Conservation (phyloP, 2,888 invertebrate genomes). For the Mechanitis mazaeus region DNA sequence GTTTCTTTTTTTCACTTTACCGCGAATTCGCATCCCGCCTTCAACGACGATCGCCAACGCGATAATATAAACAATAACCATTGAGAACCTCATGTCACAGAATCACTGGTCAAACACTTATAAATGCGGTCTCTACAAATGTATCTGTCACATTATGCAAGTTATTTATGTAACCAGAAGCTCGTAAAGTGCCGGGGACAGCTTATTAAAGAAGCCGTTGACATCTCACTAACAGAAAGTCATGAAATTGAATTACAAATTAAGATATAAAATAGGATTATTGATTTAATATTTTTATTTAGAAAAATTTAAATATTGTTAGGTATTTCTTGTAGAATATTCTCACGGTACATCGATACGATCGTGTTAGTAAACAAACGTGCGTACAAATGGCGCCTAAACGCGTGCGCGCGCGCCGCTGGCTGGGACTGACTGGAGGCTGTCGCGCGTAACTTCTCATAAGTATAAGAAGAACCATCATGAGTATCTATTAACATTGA, state of each 20-base stretch:
- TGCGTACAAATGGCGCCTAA: constrained; percentile 35
- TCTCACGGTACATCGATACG: constrained; percentile 33
- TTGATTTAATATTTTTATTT: constrained; percentile 10
- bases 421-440: constrained; percentile 67
- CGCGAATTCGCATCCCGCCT: constrained; percentile 66
- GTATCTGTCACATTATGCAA: constrained; percentile 71
- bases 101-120: constrained; percentile 56
- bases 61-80: constrained; percentile 68
- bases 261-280: constrained; percentile 11
- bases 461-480: constrained; percentile 14
- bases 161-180: constrained; percentile 61
- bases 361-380: constrained; percentile 61
- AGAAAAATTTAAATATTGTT: constrained; percentile 4
- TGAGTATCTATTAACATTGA: not conserved
- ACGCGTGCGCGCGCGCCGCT: constrained; percentile 72
- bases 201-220: constrained; percentile 62
- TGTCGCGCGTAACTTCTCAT: constrained; percentile 62
- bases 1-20: constrained; percentile 69
- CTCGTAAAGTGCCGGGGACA: constrained; percentile 54
- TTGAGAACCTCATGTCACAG: constrained; percentile 60
- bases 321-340: constrained; percentile 20
- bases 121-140: constrained; percentile 56
- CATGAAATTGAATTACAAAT: constrained; percentile 52
- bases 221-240: constrained; percentile 66
- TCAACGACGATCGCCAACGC: constrained; percentile 59